Evolutionary conservation across 1,140 invertebrate species (phyloP), one percentile per base, ranked within the genome.

Genomic region (Tetramorium alpestre): DNA sequence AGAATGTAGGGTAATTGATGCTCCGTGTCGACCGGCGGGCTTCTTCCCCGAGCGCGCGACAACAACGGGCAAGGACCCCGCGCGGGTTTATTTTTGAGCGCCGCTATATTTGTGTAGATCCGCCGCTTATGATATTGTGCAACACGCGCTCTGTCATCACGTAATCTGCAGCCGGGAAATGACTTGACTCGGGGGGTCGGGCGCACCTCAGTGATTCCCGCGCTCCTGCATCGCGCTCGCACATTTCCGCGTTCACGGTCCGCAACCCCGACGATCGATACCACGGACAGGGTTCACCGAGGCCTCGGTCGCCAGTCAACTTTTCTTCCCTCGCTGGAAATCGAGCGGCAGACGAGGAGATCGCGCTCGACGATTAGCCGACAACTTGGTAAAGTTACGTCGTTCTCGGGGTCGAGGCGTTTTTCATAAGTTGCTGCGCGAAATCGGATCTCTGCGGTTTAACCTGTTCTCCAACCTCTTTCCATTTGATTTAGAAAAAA

Each of bases 21-120:
- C 33, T 33, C 33, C 3, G 3, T 33, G 3, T 4, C 33, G 33
- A 33, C 28, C 28, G 28, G 28, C 28, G 28, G 28, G 28, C 33
- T 33, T 33, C 33, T 33, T 33, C 3, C 3, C 3, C 3, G 33
- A 33, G 33, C 33, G 33, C 33, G 33, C 33, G 33, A 4, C 33
- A 33, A 33, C 33, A 33, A 33, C 33, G 33, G 33, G 3, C 33
- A 33, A 33, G 33, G 33, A 33, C 33, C 33, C 33, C 33, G 33
- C 33, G 33, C 41, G 51, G 73, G 62, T 78, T 88, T 88, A 89
- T 89, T 88, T 88, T 88, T 88, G 72, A 85, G 49, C 88, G 0
- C 11, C 41, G 54, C 28, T 82, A 62, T 54, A 54, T 64, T 38
- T 75, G 64, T 54, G 18, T 76, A 41, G 28, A 60, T 73, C 38